phyloP scores from a whole-genome alignment of 53 echinoderm and acorn worm species.

The Stichopus horrens region DNA sequence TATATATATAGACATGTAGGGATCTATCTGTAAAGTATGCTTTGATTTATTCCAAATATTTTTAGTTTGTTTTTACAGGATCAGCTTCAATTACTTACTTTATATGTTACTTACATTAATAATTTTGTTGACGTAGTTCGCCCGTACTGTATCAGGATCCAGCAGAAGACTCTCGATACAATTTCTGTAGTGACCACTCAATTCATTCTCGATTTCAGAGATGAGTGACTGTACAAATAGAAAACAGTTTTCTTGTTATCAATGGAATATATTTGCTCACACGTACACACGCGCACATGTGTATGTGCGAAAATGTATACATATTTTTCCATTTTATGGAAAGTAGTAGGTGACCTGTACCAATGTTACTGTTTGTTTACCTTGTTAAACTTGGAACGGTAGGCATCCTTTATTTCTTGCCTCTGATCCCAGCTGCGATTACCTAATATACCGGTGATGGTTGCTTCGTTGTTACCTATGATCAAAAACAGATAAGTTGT shows the following conservation, averaged over 20 bases:
- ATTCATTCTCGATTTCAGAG: slow-evolving; percentile 18
- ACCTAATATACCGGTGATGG: slow-evolving; percentile 53
- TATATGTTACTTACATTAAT: background rate
- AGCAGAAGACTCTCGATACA: background rate
- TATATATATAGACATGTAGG: too few relatives aligned
- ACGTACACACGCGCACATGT: too few relatives aligned
- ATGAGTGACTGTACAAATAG: background rate
- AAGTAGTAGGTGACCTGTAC: too few relatives aligned
- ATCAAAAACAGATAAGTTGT: background rate
- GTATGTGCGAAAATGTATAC: too few relatives aligned
- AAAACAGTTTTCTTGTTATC: background rate
- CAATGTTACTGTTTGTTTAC: slow-evolving; percentile 16
- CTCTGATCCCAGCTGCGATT: slow-evolving; percentile 64
- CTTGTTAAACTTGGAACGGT: slow-evolving; percentile 63
- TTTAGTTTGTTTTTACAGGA: too few relatives aligned
- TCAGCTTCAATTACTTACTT: too few relatives aligned
- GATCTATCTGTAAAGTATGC: too few relatives aligned
- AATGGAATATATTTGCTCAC: too few relatives aligned
- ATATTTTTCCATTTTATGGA: too few relatives aligned
- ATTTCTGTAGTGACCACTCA: slow-evolving; percentile 33
- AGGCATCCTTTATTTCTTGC: slow-evolving; percentile 56
- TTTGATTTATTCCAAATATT: too few relatives aligned
- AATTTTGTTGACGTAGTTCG: slow-evolving; percentile 29
- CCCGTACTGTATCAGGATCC: slow-evolving; percentile 6
- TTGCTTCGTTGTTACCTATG: slow-evolving; percentile 60